A percentile compares a stretch with the other conserved stretches of the same genome.
Conservation (phyloP, 1,140 invertebrate species). For the Trissolcus basalis region DNA sequence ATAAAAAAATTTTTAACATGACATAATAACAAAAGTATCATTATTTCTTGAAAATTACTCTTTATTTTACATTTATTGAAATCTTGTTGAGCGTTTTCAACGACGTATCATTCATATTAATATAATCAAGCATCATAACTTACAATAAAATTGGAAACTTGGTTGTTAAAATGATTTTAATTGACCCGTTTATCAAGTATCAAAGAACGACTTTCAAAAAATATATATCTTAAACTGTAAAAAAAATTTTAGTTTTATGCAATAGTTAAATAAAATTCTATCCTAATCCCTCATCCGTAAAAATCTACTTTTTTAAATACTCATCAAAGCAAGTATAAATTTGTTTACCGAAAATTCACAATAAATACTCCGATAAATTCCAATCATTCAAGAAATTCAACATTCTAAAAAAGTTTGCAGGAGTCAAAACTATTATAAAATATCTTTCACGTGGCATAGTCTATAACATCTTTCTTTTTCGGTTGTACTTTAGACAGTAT, state of each 20-base stretch:
- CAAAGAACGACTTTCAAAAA: conserved; percentile 6
- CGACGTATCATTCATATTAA: not conserved
- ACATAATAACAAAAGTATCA: too few relatives aligned
- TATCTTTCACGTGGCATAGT: too few relatives aligned
- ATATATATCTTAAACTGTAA: not conserved
- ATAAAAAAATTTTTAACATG: too few relatives aligned
- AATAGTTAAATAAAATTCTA: conserved; percentile 2
- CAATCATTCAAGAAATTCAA: too few relatives aligned
- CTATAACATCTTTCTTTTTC: too few relatives aligned
- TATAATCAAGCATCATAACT: conserved; percentile 6
- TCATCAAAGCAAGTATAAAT: not conserved
- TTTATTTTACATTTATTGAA: not conserved
- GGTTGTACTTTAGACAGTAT: too few relatives aligned
- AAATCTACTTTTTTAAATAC: conserved; percentile 11
- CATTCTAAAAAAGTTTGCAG: too few relatives aligned
- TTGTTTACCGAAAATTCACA: not conserved
- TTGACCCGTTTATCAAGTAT: conserved; percentile 14
- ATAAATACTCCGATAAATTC: too few relatives aligned
- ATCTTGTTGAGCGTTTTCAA: not conserved
- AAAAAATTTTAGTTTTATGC: not conserved
- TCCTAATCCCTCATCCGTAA: conserved; percentile 2
- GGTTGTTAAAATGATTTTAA: conserved; percentile 3
- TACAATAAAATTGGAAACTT: conserved; percentile 8
- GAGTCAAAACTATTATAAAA: too few relatives aligned
- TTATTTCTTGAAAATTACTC: too few relatives aligned